Percentiles rank a stretch among this genome's conserved stretches.
Conservation (phyloP, 2,113 vertebrate genomes). For the Apodemus speciosus region DNA sequence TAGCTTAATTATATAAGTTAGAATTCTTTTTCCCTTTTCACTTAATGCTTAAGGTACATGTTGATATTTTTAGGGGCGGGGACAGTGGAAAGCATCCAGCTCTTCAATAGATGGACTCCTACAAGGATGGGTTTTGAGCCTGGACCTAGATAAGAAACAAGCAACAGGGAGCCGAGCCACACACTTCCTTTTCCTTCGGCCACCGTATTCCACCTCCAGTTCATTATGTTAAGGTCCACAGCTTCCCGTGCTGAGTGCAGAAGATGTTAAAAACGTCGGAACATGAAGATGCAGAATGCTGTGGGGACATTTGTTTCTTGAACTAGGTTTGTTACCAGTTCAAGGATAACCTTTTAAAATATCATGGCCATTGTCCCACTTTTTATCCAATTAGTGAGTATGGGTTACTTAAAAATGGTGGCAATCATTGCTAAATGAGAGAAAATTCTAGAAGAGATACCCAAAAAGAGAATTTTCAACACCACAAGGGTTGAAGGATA, state of each 20-base stretch:
- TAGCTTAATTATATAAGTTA: background rate
- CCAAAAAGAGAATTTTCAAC: slow-evolving; percentile 15
- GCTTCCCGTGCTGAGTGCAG: background rate
- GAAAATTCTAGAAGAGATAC: slow-evolving; percentile 44
- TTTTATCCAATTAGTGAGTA: slow-evolving; percentile 57
- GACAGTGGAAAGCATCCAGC: slow-evolving; percentile 41
- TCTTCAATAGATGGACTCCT: slow-evolving; percentile 49
- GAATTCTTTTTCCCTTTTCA: slow-evolving; percentile 39
- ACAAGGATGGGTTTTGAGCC: background rate
- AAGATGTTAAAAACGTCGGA: slow-evolving; percentile 34
- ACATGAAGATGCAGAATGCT: slow-evolving; percentile 27
- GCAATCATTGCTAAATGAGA: slow-evolving; percentile 22
- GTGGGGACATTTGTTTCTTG: slow-evolving; percentile 45
- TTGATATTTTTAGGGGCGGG: slow-evolving; percentile 16
- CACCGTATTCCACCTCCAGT: slow-evolving; percentile 13
- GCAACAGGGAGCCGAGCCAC: background rate
- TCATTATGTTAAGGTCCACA: slow-evolving; percentile 32
- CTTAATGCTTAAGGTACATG: slow-evolving; percentile 28
- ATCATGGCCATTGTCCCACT: background rate
- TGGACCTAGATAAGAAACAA: slow-evolving; percentile 26
- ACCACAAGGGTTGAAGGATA: background rate
- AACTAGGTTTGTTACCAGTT: slow-evolving; percentile 45
- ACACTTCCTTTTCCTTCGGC: background rate
- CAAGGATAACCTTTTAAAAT: slow-evolving; percentile 5
- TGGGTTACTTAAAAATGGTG: background rate